phyloP scores from a whole-genome alignment of 2,888 invertebrate genomes.

The Pristionchus japonicus region DNA sequence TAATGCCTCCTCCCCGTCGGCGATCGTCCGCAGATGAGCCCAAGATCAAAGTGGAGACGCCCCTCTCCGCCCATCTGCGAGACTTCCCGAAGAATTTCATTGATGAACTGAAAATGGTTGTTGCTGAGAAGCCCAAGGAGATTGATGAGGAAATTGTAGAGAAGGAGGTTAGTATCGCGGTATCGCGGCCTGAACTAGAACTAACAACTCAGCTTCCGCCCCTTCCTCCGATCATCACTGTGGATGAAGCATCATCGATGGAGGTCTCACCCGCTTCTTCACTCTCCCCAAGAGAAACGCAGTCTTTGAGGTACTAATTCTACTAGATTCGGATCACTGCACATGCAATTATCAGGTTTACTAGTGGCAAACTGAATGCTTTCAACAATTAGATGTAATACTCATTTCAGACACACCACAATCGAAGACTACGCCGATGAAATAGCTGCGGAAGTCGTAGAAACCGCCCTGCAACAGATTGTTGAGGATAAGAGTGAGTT shows the following conservation, averaged over 20 bases:
- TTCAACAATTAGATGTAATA: too few species aligned
- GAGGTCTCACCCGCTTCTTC: neutral
- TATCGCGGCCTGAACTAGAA: too few species aligned
- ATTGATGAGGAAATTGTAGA: neutral
- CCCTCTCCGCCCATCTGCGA: constrained; percentile 4
- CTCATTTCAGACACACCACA: neutral
- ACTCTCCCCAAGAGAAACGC: neutral
- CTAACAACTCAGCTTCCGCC: neutral
- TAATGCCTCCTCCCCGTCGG: neutral
- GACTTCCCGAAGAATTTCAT: constrained; percentile 22
- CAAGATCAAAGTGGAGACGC: neutral
- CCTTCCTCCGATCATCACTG: neutral
- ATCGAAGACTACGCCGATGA: constrained; percentile 11
- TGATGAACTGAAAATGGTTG: neutral
- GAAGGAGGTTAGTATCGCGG: too few species aligned
- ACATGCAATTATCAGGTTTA: too few species aligned
- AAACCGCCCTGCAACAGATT: neutral
- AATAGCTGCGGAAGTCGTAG: neutral
- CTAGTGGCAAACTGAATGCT: too few species aligned
- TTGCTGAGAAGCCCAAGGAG: neutral
- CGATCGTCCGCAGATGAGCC: neutral
- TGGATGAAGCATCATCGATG: neutral
- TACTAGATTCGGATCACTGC: too few species aligned
- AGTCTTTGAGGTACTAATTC: neutral
- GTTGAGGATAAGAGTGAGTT: neutral